Percentiles rank a stretch among this genome's conserved stretches.
phyloP scores from a whole-genome alignment of 2,888 invertebrate genomes.

The Odontocerum albicorne region DNA sequence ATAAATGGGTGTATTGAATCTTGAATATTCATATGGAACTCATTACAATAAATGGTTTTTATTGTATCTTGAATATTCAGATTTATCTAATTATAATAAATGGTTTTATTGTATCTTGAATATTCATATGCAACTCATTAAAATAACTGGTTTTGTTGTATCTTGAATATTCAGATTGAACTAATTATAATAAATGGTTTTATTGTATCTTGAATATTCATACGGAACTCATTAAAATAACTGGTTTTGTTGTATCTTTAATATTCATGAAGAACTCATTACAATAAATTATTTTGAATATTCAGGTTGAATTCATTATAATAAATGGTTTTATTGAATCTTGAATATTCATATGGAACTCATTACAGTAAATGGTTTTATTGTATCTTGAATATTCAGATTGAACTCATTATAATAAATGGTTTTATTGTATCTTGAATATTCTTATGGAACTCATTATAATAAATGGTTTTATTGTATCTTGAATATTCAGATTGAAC shows the following conservation, averaged over 20 bases:
- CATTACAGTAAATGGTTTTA: background rate
- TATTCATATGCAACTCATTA: no score
- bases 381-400: background rate
- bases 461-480: background rate
- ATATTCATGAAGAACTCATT: background rate
- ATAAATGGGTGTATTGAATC: background rate
- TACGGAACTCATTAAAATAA: no score
- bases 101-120: no score
- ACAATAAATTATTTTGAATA: background rate
- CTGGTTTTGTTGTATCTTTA: no score
- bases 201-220: no score
- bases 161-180: no score
- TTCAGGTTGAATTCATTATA: background rate
- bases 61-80: no score
- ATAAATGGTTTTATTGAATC: background rate
- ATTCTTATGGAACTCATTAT: background rate
- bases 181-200: no score
- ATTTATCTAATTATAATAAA: no score
- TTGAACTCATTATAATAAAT: background rate
- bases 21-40: no score
- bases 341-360: background rate
- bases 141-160: no score
- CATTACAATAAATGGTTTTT: no score
- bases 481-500: background rate
- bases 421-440: background rate